Conservation (phyloP, 2,888 invertebrate species). For the Parnassius glacialis region DNA sequence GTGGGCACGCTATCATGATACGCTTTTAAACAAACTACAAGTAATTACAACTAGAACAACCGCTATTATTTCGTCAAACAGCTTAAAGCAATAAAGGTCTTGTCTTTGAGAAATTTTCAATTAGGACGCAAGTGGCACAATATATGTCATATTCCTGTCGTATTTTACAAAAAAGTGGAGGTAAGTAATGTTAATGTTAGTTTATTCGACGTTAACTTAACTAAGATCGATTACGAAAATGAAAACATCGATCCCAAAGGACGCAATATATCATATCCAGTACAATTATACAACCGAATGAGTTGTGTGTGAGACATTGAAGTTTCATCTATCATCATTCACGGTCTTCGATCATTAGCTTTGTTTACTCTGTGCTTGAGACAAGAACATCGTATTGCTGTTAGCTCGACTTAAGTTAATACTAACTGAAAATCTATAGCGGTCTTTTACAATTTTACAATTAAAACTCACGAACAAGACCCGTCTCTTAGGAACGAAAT, state of each 20-base stretch:
- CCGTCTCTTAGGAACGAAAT: too few relatives aligned
- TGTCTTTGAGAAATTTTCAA: too few relatives aligned
- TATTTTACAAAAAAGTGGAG: too few relatives aligned
- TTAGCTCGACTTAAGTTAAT: conserved; percentile 58
- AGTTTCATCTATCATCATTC: conserved; percentile 77
- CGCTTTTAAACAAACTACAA: conserved; percentile 72
- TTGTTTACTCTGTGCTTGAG: conserved; percentile 64
- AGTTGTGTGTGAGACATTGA: conserved; percentile 64
- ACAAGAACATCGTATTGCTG: conserved; percentile 76
- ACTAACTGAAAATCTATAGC: conserved; percentile 15
- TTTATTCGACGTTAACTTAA: conserved; percentile 31
- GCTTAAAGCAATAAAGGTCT: conserved; percentile 51
- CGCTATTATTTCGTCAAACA: conserved; percentile 66
- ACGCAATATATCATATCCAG: conserved; percentile 47
- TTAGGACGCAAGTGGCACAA: too few relatives aligned
- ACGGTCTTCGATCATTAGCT: conserved; percentile 72
- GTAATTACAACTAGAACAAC: conserved; percentile 73
- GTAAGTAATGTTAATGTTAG: too few relatives aligned
- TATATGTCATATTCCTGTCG: too few relatives aligned
- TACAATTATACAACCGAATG: conserved; percentile 35
- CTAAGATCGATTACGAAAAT: conserved; percentile 35
- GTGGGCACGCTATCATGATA: conserved; percentile 65
- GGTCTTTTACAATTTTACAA: background rate
- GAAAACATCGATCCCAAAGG: conserved; percentile 20
- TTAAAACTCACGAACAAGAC: too few relatives aligned